These are phyloP conservation scores for Mormyrus hasselquistii DNA, from an alignment of 2,797 vertebrate genomes.

Conservation along the genomic window DNA sequence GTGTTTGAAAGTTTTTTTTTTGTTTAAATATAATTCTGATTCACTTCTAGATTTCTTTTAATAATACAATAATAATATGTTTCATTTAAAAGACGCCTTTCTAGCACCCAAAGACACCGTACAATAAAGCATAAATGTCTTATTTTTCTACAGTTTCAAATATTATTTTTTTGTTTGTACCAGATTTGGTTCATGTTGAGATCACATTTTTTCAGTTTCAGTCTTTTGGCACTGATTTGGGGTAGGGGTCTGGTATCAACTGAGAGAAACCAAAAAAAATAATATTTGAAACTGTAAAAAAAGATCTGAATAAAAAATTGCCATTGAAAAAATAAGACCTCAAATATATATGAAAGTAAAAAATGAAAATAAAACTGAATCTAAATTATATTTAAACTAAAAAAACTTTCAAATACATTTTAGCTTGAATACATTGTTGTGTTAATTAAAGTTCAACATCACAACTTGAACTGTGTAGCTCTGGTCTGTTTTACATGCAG, in stretches of 20 bases:
- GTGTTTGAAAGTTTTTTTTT: neutral
- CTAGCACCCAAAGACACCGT: too few species aligned
- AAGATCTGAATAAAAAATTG: neutral
- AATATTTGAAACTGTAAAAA: neutral
- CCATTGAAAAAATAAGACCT: too few species aligned
- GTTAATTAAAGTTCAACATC: neutral
- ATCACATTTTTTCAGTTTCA: neutral
- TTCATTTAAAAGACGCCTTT: too few species aligned
- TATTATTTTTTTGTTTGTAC: neutral
- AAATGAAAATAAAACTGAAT: too few species aligned
- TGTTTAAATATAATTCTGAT: neutral
- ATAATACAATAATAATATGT: too few species aligned
- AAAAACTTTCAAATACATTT: neutral
- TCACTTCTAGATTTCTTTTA: neutral
- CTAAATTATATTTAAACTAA: too few species aligned
- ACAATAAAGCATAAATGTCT: too few species aligned
- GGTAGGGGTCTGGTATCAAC: neutral
- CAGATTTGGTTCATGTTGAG: neutral
- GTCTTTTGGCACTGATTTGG: neutral
- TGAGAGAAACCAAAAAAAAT: neutral
- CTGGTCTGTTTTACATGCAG: neutral
- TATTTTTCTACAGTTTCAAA: neutral
- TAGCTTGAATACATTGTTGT: neutral
- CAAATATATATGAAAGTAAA: too few species aligned
- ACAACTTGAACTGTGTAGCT: neutral